Base-by-base conservation (phyloP, 2,113 vertebrate species). In the Ciconia boyciana region DNA sequence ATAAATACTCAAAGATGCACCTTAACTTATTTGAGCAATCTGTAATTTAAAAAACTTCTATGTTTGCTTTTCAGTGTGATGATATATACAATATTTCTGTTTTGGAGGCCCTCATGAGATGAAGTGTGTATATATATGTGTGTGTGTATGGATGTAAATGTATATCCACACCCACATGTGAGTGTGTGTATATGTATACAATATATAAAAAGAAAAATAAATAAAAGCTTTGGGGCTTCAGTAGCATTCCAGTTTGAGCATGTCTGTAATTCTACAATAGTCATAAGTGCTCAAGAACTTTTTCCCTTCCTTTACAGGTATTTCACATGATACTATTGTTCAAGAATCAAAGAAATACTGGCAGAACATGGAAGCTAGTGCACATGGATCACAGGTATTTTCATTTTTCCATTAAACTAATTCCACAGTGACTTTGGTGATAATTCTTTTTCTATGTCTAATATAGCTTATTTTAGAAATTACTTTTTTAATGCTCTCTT, bases 341-440 rank as follows among this genome's bases (percentile, higher is more conserved):
- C 98, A 99, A 88, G 99, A 99, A 96, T 99, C 99, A 46, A 98
- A 98, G 89, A 99, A 98, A 65, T 99, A 98, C 97, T 99, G 99
- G 98, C 98, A 97, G 81, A 98, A 98, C 75, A 89, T 98, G 91
- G 98, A 98, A 69, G 97, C 98, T 34, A 98, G 93, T 21, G 84
- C 97, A 54, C 99, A 98, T 70, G 98, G 98, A 90, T 93, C 97
- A 16, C 99, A 99, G 99, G 99, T 99, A 98, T 83, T 85, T 83
- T 78, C 5, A 12, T 34, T 78, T 76, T 65, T 57, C 51, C 10
- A 9, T 80, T 71, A 17, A 85, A 28, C 19, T 85, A 54, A 62
- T 49, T 76, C 29, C 69, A 1, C 41, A 74, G 28, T 51, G 62
- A 52, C 41, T 75, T 58, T 55, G 20, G 22, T 61, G 17, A 32